These are phyloP conservation scores for Xanthorhoe designata DNA, from an alignment of 2,888 invertebrate species.

Conservation along the genomic window DNA sequence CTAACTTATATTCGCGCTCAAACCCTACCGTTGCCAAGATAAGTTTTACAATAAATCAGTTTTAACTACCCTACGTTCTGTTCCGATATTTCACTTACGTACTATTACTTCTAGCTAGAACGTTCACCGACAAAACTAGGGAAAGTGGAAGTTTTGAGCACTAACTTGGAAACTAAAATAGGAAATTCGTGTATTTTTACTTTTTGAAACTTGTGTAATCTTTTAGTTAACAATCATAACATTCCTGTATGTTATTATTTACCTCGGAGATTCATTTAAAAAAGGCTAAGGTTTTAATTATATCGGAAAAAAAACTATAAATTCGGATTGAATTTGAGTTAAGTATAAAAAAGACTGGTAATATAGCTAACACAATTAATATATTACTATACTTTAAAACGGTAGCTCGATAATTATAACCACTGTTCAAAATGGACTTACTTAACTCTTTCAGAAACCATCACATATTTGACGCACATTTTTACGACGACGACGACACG, in stretches of 20 bases:
- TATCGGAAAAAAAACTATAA: no score
- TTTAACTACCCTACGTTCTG: conserved; percentile 56
- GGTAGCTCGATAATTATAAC: no score
- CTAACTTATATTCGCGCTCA: conserved; percentile 34
- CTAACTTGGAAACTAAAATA: conserved; percentile 33
- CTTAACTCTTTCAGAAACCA: conserved; percentile 5
- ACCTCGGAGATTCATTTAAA: background rate
- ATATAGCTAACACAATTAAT: no score
- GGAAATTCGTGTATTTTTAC: conserved; percentile 19
- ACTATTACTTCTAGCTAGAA: conserved; percentile 51
- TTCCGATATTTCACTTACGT: conserved; percentile 54
- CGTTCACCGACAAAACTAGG: conserved; percentile 46
- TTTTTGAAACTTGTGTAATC: background rate
- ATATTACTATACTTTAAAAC: no score
- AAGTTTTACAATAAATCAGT: conserved; percentile 63
- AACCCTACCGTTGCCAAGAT: conserved; percentile 44
- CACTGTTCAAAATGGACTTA: background rate
- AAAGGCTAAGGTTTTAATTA: no score
- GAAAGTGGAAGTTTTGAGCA: conserved; percentile 37
- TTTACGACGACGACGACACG: no score
- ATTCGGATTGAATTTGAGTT: no score
- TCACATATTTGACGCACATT: conserved; percentile 12
- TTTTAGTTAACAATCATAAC: background rate
- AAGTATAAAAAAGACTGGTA: no score
- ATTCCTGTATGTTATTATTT: background rate